Evolutionary conservation across 2,888 invertebrate genomes (phyloP), one percentile per base, ranked within the genome.

Genomic region (Eupithecia exiguata): DNA sequence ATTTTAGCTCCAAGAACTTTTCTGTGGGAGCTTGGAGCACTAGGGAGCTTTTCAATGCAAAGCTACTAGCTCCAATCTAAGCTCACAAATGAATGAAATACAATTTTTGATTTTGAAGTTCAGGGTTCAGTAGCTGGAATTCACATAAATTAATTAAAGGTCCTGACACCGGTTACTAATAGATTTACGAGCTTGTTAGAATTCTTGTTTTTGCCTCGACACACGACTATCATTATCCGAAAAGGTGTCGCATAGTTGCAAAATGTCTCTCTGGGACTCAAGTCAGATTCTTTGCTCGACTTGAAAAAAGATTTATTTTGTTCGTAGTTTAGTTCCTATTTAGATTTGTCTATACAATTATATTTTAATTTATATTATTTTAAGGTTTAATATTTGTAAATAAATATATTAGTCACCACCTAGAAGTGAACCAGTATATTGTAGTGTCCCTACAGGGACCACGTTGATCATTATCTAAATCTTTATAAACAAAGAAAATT

Each of bases 121-220:
- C 82, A 83, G 71, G 86, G 88, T 87, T 87, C 87, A 85, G 78
- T 79, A 87, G 82, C 79, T 87, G 84, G 90, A 90, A 93, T 92
- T 85, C 86, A 82, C 87, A 89, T 92, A 89, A 91, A 89, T 89
- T 92, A 92, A 92, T 91, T 90, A 86, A 80, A 91, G 90, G 88
- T 88, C 88, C 84, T 83, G 87, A 88, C 86, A 86, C 84, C 82
- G 85, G 86, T 86, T 83, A 87, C 88, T 82, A 78, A 80, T 85
- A 89, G 89, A 94, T 93, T 92, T 93, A 93, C 91, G 87, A 85
- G 84, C 82, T 82, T 80, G 80, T 75, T 76, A 79, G 87, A 85
- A 88, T 89, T 85, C 83, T 74, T 78, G 86, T 93, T 94, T 94
- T 94, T 94, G 91, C 86, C 71, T 10, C 76, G 91, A 87, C 93